Evolutionary conservation across 2,888 invertebrate genomes (phyloP), one percentile per base, ranked within the genome.

Genomic region (Gymnosoma rotundatum): DNA sequence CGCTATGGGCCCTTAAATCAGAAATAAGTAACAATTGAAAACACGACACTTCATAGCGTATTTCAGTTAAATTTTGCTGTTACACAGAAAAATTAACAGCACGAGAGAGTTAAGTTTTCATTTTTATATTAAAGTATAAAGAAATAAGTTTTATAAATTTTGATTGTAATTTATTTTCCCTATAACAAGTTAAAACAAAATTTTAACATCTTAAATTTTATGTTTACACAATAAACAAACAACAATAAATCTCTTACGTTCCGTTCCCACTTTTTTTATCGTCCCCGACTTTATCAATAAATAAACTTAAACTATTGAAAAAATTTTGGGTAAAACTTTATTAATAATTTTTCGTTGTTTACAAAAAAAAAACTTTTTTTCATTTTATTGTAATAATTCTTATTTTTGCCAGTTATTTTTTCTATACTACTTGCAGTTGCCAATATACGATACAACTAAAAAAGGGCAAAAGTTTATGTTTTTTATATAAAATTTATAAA

Each of bases 281-380:
- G 63, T 48, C 1, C 32, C 21, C 25, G 69, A 74, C 74, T 79
- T 83, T 83, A 70, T 66, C 75, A 83, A 79, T 83, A 83, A 83
- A 83, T 78, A 78, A 72, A 83, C 78, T 82, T 52, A 73, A 83
- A 72, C 58, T 79, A 83, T 75, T 75, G 70, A 74, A 83, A 70
- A 64, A 60, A 74, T 70, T 70, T 66, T 60, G 48, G 58, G 58
- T 14, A 79, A 83, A 83, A 83, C 74, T 83, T 83, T 83, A 75
- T 83, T 83, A 83, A 79, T 83, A 83, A 75, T 79, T 74, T 60
- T 66, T 42, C 83, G n/a, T 79, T 83, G 83, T 83, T 83, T 79
- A 79, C 83, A 75, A 79, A 78, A 75, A 83, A 58, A 75, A 79
- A 58, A 42, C 54, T 72, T 63, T 66, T 50, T 32, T n/a, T n/a